Conservation (phyloP, 2,888 invertebrate genomes). For the Pollenia amentaria region DNA sequence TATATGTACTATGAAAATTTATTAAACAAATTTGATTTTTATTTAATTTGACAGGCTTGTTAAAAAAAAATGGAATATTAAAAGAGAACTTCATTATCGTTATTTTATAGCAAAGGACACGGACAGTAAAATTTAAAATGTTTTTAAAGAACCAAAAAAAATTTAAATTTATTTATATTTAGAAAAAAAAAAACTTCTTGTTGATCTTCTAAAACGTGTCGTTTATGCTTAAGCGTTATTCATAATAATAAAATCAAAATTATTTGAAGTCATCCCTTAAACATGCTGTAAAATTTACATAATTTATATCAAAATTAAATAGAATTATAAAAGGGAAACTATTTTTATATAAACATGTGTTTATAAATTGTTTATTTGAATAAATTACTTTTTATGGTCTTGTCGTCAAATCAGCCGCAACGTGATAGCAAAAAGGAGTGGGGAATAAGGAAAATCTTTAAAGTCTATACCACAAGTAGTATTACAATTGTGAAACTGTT, state of each 20-base stretch:
- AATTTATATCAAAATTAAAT: background rate
- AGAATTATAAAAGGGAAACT: background rate
- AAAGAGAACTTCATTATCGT: background rate
- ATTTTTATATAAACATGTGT: slow-evolving; percentile 10
- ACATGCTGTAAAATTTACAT: background rate
- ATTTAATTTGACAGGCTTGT: slow-evolving; percentile 12
- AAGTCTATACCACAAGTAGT: background rate
- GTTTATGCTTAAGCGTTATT: background rate
- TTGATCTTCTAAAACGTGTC: too few relatives aligned
- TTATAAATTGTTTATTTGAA: slow-evolving; percentile 30
- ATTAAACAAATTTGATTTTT: slow-evolving; percentile 13
- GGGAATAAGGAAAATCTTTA: background rate
- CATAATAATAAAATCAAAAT: background rate
- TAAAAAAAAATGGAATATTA: background rate
- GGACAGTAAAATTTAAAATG: too few relatives aligned
- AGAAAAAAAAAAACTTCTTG: background rate
- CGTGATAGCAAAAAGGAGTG: background rate
- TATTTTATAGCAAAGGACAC: too few relatives aligned
- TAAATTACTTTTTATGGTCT: slow-evolving; percentile 28
- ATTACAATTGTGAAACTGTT: background rate
- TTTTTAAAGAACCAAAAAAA: too few relatives aligned
- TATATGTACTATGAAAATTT: background rate
- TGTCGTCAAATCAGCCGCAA: slow-evolving; percentile 17
- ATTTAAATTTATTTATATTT: too few relatives aligned
- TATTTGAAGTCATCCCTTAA: background rate